Conservation (phyloP, 1,140 invertebrate species). For the Pristionchus pacificus region DNA sequence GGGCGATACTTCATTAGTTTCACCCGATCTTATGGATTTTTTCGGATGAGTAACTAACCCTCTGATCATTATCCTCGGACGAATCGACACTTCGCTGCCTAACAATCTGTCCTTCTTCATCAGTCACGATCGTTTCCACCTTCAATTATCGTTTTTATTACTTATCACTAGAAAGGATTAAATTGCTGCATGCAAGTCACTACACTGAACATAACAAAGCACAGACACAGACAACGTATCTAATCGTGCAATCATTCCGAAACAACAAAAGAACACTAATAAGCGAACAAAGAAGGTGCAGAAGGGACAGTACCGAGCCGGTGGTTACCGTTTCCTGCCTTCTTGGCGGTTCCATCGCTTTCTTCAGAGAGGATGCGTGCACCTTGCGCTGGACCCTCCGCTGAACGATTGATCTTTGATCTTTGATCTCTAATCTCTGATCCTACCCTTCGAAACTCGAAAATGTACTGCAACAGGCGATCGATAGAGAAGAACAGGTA, state of each 20-base stretch:
- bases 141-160: too few species aligned
- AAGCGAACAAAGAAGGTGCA: too few species aligned
- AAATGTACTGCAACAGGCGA: conserved; percentile 36
- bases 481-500: conserved; percentile 44
- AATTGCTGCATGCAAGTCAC: too few species aligned
- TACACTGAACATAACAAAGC: too few species aligned
- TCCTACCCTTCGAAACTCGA: conserved; percentile 38
- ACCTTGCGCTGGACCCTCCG: background rate
- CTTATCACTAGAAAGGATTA: too few species aligned
- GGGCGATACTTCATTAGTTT: background rate
- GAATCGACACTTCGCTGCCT: too few species aligned
- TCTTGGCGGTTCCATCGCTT: background rate
- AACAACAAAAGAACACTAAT: too few species aligned
- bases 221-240: too few species aligned
- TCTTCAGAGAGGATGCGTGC: background rate
- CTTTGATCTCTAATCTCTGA: background rate
- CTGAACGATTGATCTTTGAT: background rate
- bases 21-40: too few species aligned
- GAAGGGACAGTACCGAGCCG: too few species aligned
- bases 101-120: conserved; percentile 14
- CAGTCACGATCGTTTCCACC: conserved; percentile 5
- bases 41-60: too few species aligned
- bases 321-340: background rate
- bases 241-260: conserved; percentile 1
- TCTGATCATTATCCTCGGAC: too few species aligned